Conservation (phyloP, 2,888 invertebrate genomes). For the Hemithea aestivaria region DNA sequence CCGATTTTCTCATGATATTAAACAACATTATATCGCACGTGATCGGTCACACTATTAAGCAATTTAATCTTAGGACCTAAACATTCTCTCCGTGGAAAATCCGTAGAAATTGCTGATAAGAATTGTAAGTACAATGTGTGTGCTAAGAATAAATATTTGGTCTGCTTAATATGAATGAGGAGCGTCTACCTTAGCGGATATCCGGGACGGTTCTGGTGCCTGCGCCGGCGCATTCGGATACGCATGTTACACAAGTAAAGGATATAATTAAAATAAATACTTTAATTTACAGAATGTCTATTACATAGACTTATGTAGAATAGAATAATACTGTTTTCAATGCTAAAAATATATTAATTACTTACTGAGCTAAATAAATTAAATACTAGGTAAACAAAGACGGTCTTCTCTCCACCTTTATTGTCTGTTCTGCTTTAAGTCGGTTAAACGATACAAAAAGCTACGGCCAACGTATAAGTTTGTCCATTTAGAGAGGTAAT, state of each 20-base stretch:
- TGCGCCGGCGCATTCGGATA: conserved; percentile 32
- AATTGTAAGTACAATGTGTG: conserved; percentile 25
- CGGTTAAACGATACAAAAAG: too few species aligned
- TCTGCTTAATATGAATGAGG: conserved; percentile 51
- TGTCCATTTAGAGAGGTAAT: too few species aligned
- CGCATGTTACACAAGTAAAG: conserved; percentile 28
- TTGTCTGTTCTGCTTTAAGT: too few species aligned
- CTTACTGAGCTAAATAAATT: conserved; percentile 3
- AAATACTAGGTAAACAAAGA: too few species aligned
- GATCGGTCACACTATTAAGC: conserved; percentile 21
- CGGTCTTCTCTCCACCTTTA: too few species aligned
- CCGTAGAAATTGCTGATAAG: conserved; percentile 30
- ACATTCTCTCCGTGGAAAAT: conserved; percentile 39
- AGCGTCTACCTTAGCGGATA: conserved; percentile 53
- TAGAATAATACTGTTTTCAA: too few species aligned
- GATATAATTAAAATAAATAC: conserved; percentile 27
- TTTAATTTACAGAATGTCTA: too few species aligned
- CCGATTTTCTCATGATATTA: conserved; percentile 14
- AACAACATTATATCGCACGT: conserved; percentile 32
- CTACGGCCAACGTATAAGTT: too few species aligned
- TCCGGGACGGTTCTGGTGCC: conserved; percentile 51
- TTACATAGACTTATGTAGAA: too few species aligned
- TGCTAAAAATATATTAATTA: too few species aligned
- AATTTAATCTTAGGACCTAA: conserved; percentile 9
- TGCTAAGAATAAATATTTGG: neutral